Base-by-base conservation (phyloP, 2,888 invertebrate species). In the Quadroppia sp. region DNA sequence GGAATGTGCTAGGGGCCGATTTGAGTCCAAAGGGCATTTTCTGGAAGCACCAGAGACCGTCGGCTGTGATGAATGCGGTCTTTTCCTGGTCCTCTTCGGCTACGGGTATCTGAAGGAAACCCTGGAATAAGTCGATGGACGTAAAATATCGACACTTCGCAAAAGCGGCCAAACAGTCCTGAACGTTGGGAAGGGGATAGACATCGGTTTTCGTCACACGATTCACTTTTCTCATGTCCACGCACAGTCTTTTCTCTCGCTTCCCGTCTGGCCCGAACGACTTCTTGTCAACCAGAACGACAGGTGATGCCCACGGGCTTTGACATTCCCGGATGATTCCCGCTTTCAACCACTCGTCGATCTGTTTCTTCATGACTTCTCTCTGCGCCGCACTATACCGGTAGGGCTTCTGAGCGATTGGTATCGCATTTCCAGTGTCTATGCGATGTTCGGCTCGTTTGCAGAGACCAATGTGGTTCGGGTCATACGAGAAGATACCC, bases 221-320 rank as follows among this genome's bases (percentile, higher is more conserved):
- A 53, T 53, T 53, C 23, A 53, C 3, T 25, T 25, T 53, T 2
- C 25, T 2, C 3, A 23, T 20, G 23, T 53, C 25, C 23, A 53
- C 17, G 17, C 53, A 53, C 3, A 53, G 13, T 2, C 53, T 11
- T 23, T 53, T 53, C 23, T 53, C 53, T 2, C 2, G 53, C 23
- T 20, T n/a, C 3, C 53, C 53, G 2, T 53, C 17, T 20, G 1
- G 15, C 3, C 23, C 53, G 1, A 53, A 7, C 20, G 23, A 20
- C 7, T 53, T 20, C 45, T 74, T 74, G 11, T 30, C 25, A 1
- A 74, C 74, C 25, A 71, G 9, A 6, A 74, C 74, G 3, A 74
- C 48, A 2, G 71, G 45, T 28, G 13, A 56, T 15, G 30, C 53
- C 72, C 73, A 75, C 7, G 48, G 36, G 15, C 17, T 7, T 3